Conservation (phyloP, 2,888 invertebrate species). For the Clusia tigrina region DNA sequence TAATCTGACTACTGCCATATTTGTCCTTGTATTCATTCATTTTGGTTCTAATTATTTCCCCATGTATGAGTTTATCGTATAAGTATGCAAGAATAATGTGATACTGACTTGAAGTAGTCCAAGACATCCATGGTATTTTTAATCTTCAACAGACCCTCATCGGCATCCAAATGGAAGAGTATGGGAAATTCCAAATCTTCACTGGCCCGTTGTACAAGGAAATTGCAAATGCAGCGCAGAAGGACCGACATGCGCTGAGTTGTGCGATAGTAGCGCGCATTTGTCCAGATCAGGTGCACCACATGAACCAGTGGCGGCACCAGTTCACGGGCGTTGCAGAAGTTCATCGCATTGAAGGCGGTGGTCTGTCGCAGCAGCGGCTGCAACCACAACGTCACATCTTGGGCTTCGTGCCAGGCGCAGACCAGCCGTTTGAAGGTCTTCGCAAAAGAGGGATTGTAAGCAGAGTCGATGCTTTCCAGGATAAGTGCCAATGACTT, state of each 20-base stretch:
- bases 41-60: conserved; percentile 43
- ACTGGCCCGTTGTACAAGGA: conserved; percentile 80
- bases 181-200: conserved; percentile 79
- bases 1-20: conserved; percentile 45
- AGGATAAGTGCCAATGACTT: conserved; percentile 82
- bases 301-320: conserved; percentile 81
- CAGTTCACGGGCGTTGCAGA: conserved; percentile 70
- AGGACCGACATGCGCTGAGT: conserved; percentile 75
- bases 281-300: conserved; percentile 87
- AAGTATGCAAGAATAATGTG: not conserved
- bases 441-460: conserved; percentile 78
- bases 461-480: conserved; percentile 81
- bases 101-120: conserved; percentile 69
- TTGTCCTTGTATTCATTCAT: conserved; percentile 54
- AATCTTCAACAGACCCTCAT: conserved; percentile 76
- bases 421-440: conserved; percentile 78
- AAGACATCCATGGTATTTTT: conserved; percentile 67
- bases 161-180: conserved; percentile 83
- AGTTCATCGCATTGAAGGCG: conserved; percentile 75
- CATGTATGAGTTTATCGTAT: not conserved
- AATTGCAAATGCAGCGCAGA: conserved; percentile 81
- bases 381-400: conserved; percentile 82
- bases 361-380: conserved; percentile 69
- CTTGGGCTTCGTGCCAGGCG: conserved; percentile 85
- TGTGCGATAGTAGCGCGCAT: conserved; percentile 79